Base-by-base conservation (phyloP, 2,113 vertebrate genomes). In the Taxidea taxus region DNA sequence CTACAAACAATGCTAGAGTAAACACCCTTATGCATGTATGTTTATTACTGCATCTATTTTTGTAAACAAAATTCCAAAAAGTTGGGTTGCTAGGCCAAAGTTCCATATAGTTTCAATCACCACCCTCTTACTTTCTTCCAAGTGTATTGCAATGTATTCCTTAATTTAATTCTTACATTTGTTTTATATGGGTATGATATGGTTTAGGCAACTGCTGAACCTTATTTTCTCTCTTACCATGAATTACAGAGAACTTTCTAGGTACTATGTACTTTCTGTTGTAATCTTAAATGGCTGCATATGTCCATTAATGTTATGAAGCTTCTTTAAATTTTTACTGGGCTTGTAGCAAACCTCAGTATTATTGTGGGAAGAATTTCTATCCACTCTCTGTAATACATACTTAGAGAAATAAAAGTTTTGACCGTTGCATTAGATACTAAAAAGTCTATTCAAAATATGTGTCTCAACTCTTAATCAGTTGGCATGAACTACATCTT, bases 171-270 rank as follows among this genome's bases (percentile, higher is more conserved):
- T 75, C 44, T n/a, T 90, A 21, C 29, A 56, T 72, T 80, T 80
- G 29, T 90, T 80, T 93, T 88, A 93, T 44, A 72, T 64, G 37
- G 6, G 4, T 68, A 68, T 29, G 80, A 42, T 42, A 93, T n/a
- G 6, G 23, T n/a, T 58, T 31, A 84, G 25, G 6, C 3, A 75
- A 90, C 56, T 84, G 91, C 58, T 75, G 14, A 93, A 78, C 31
- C 21, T n/a, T 64, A 34, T 66, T 78, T 87, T 82, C 34, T 70
- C 9, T 78, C 23, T 70, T 77, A 94, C 75, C 7, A 68, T 42
- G 70, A 95, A 87, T 64, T 94, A 87, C 6, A 87, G 39, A 70
- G 37, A 74, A 23, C 64, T 82, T 90, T 95, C 49, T 94, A 20
- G 8, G 6, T 39, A 66, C 29, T 16, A 23, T 8, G 78, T 82